Evolutionary conservation across 2,797 vertebrate genomes (phyloP), one percentile per base, ranked within the genome.

Genomic region (Myotis daubentonii): DNA sequence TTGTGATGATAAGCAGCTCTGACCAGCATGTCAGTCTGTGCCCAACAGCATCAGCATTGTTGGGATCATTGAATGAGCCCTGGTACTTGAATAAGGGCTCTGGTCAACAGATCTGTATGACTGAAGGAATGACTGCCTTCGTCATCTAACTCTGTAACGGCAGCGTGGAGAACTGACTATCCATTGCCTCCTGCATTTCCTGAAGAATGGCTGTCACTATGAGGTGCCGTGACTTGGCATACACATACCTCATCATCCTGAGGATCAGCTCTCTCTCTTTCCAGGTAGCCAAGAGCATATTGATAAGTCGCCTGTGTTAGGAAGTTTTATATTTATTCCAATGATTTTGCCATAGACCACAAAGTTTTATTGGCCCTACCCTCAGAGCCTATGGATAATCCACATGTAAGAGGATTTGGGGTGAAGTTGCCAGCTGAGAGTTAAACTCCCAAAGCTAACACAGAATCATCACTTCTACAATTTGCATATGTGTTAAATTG

Each of bases 371-470:
- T 93, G 91, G 80, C 89, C 87, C 49, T 71, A 49, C 19, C 55
- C 78, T 93, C 68, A 49, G 68, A 76, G 74, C 65, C 94, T 78
- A 44, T 57, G 76, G 84, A 92, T 95, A 95, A 96, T 81, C 80
- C 91, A 87, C 9, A 33, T 23, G 15, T 94, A 96, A 95, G 90
- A 96, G 89, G 96, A 94, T 94, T 94, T 89, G 79, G 36, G 84
- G 57, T 36, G n/a, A 95, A 93, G 49, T 76, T 87, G 68, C 76
- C 84, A 85, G 81, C 76, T 17, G 84, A 93, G 84, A 87, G 76
- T 87, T 94, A 84, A 94, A 96, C 49, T 92, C 66, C 86, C 68
- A 38, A 94, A 95, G 95, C 89, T 78, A 75, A 81, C 36, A 94
- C 25, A 89, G 68, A 95, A 87, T 82, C 62, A 68, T 84, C 57